Conservation (phyloP, 2,888 invertebrate species). For the Lasioglossum zephyrum region DNA sequence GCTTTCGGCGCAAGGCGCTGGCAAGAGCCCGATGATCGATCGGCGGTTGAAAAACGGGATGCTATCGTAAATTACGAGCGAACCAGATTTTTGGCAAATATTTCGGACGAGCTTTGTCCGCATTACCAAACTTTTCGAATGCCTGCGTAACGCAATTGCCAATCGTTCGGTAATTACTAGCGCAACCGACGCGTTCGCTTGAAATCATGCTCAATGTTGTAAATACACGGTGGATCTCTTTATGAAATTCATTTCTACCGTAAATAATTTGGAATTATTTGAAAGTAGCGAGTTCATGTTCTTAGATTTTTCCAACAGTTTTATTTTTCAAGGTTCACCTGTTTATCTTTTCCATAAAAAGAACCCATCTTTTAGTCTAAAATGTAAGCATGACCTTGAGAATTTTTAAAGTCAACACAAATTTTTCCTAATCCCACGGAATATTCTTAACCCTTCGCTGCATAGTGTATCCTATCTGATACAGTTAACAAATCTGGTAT, state of each 20-base stretch:
- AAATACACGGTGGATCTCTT: neutral
- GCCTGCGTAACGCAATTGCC: neutral
- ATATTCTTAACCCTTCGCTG: too few species aligned
- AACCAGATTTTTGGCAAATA: conserved; percentile 15
- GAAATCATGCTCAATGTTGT: neutral
- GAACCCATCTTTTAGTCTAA: too few species aligned
- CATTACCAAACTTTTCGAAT: neutral
- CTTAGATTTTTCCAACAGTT: too few species aligned
- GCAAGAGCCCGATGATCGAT: conserved; percentile 37
- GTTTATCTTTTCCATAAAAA: too few species aligned
- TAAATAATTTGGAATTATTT: too few species aligned
- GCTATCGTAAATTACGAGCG: conserved; percentile 8
- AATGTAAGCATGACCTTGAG: too few species aligned
- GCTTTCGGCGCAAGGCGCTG: conserved; percentile 43
- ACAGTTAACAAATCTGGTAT: too few species aligned
- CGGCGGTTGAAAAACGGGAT: conserved; percentile 11
- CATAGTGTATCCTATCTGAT: too few species aligned
- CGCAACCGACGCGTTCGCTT: neutral
- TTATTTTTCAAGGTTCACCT: too few species aligned
- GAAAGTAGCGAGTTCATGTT: too few species aligned
- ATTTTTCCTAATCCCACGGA: too few species aligned
- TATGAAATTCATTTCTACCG: neutral
- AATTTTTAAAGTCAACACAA: too few species aligned
- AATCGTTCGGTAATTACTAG: neutral
- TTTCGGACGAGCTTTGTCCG: neutral